phyloP scores from a whole-genome alignment of 2,797 vertebrate genomes.

The Acipenser oxyrinchus region DNA sequence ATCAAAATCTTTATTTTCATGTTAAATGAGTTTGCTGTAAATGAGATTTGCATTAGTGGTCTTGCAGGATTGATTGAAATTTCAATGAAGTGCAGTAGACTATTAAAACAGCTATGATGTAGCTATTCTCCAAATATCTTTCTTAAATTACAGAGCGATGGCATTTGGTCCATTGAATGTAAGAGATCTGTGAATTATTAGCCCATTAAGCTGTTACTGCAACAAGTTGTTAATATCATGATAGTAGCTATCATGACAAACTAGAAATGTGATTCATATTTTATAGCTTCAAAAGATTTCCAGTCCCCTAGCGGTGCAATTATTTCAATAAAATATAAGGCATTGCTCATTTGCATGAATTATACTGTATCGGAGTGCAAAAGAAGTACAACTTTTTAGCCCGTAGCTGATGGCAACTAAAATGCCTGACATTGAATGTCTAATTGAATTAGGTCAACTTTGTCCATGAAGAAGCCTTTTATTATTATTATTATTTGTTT shows the following conservation, averaged over 20 bases:
- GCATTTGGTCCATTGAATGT: neutral
- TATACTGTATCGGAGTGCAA: neutral
- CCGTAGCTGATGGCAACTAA: neutral
- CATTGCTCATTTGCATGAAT: neutral
- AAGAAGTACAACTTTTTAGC: neutral
- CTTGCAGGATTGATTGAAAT: neutral
- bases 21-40: too few relatives aligned
- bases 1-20: too few relatives aligned
- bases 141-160: neutral
- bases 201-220: neutral
- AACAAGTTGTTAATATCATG: neutral
- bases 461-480: neutral
- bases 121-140: neutral
- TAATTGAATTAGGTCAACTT: neutral
- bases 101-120: neutral
- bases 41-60: too few relatives aligned
- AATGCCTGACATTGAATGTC: neutral
- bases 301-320: neutral
- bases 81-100: neutral
- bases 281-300: neutral
- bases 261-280: neutral
- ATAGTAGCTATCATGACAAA: neutral
- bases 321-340: neutral
- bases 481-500: too few relatives aligned
- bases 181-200: neutral